Base-by-base conservation (phyloP, 2,888 invertebrate species). In the Theristus sp. region DNA sequence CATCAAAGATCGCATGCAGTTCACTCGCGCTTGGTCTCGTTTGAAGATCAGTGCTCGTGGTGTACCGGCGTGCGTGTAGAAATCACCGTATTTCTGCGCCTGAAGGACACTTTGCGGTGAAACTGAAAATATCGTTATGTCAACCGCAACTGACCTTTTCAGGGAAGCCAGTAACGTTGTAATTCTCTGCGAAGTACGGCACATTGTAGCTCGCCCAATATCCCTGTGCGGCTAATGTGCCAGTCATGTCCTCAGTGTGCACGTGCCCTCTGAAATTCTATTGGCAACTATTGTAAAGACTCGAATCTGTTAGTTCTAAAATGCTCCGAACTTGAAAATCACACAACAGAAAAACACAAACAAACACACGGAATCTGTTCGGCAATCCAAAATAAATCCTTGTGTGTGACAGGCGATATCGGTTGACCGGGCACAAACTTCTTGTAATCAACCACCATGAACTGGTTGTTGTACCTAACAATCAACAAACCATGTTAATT, bases 391-490 rank as follows among this genome's bases (percentile, higher is more conserved):
- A 84, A 77, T 31, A 83, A 73, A 2, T 81, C 81, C 27, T 73
- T 65, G 1, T n/a, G n/a, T n/a, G n/a, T n/a, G n/a, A n/a, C n/a
- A n/a, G n/a, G n/a, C n/a, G n/a, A n/a, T n/a, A n/a, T n/a, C n/a
- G n/a, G n/a, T 60, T 68, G 68, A 3, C 75, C 74, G 1, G 81
- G 79, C 52, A 68, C 74, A 72, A 84, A 84, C 67, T 79, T 79
- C 58, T 81, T 82, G 69, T 84, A 84, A 73, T 88, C 85, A 0
- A 87, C 80, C 3, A 85, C 79, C 67, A 88, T 81, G 89, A 89
- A 91, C 72, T 90, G 88, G 71, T 87, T 87, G 73, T 84, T 84
- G 62, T 86, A 86, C 2, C 77, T 77, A 47, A 25, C 47, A 56
- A 22, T 25, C 1, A 56, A n/a, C n/a, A n/a, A n/a, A n/a, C n/a